Conservation (phyloP, 2,888 invertebrate species). For the Agrenia bidenticulata region DNA sequence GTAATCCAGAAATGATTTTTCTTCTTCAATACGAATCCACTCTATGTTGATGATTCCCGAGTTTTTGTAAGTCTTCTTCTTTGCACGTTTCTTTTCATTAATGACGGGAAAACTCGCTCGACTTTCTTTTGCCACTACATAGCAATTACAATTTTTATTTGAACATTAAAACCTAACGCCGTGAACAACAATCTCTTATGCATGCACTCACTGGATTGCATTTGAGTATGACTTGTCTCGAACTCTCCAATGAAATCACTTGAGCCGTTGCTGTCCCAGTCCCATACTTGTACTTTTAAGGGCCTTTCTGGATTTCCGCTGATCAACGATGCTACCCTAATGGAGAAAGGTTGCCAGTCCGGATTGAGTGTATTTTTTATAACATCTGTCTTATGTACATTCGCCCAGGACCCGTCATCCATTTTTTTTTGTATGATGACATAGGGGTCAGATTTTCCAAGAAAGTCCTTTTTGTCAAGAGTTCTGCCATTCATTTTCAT, state of each 20-base stretch:
- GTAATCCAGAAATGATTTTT: constrained; percentile 59
- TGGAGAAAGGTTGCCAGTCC: constrained; percentile 58
- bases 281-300: constrained; percentile 59
- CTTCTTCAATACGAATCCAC: constrained; percentile 49
- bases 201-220: constrained; percentile 49
- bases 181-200: not conserved
- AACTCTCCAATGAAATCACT: constrained; percentile 60
- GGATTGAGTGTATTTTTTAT: constrained; percentile 60
- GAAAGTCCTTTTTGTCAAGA: constrained; percentile 60
- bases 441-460: constrained; percentile 61
- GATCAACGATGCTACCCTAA: constrained; percentile 56
- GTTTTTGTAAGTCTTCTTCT: constrained; percentile 59
- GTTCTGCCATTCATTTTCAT: constrained; percentile 56
- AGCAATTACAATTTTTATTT: not conserved
- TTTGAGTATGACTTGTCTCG: constrained; percentile 56
- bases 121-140: constrained; percentile 43
- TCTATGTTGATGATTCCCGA: constrained; percentile 60
- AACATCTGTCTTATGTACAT: constrained; percentile 60
- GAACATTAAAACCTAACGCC: not conserved
- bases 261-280: constrained; percentile 59
- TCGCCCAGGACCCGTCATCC: constrained; percentile 57
- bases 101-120: constrained; percentile 56
- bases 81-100: constrained; percentile 58
- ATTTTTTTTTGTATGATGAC: constrained; percentile 57
- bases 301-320: constrained; percentile 59